Conservation (phyloP, 2,113 vertebrate genomes). For the Eptesicus fuscus region DNA sequence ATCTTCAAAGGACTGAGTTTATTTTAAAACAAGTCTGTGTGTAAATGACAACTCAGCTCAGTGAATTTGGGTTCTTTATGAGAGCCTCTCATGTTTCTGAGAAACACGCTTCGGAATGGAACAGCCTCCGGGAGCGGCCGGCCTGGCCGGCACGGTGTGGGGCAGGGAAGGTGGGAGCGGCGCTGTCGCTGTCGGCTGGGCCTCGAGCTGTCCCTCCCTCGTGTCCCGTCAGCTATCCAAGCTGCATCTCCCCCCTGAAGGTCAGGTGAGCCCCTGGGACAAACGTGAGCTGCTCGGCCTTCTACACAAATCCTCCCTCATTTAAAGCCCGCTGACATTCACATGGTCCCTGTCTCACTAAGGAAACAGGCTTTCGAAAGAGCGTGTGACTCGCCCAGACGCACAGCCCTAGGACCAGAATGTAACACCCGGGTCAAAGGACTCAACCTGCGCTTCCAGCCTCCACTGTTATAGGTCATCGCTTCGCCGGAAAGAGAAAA, state of each 20-base stretch:
- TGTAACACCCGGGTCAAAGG: neutral
- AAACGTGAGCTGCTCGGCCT: neutral
- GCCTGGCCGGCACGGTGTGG: neutral
- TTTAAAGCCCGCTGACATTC: neutral
- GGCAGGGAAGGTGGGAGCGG: neutral
- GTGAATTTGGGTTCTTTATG: neutral
- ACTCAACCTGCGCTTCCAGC: neutral
- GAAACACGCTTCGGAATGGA: neutral
- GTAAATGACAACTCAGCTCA: neutral
- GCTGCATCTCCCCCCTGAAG: neutral
- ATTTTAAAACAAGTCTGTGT: neutral
- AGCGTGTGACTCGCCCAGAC: neutral
- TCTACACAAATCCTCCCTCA: neutral
- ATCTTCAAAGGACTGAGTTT: neutral
- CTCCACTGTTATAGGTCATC: fast-evolving
- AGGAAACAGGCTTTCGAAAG: neutral
- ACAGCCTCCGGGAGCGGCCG: neutral
- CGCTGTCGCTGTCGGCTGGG: neutral
- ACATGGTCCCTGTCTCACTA: neutral
- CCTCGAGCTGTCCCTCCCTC: neutral
- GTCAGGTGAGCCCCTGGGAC: neutral
- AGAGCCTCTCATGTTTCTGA: neutral
- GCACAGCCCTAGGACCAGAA: neutral
- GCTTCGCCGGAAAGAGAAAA: neutral
- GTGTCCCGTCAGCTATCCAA: neutral